Conservation (phyloP, 2,113 vertebrate genomes). For the Castor canadensis region DNA sequence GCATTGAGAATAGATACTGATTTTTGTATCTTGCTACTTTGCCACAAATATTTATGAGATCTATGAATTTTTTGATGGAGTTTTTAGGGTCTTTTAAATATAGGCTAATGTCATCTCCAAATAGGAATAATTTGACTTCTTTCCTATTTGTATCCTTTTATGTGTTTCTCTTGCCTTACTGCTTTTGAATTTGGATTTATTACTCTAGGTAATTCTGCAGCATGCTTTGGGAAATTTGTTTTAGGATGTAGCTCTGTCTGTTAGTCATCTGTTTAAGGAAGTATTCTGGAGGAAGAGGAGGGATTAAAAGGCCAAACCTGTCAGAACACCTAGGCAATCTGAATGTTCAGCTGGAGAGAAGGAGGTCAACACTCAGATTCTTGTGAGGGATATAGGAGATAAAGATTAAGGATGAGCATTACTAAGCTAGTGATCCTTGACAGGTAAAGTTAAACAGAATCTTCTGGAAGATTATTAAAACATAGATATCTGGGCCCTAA, state of each 20-base stretch:
- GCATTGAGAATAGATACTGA: too few species aligned
- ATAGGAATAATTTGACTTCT: too few species aligned
- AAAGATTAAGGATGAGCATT: background rate
- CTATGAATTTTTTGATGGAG: too few species aligned
- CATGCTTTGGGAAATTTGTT: background rate
- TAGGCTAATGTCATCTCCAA: too few species aligned
- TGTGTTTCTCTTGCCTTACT: too few species aligned
- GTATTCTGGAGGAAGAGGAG: background rate
- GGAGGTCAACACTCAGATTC: background rate
- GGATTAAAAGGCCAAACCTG: background rate
- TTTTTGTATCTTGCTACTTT: too few species aligned
- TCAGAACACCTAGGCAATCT: background rate
- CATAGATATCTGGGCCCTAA: background rate
- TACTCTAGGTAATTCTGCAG: background rate
- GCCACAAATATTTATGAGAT: too few species aligned
- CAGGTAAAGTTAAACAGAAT: background rate
- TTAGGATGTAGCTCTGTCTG: background rate
- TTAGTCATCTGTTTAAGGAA: slow-evolving; percentile 27
- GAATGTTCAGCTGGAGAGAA: background rate
- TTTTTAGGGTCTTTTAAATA: too few species aligned
- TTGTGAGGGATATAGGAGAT: background rate
- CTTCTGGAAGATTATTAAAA: background rate
- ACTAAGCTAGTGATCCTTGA: background rate
- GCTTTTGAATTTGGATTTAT: slow-evolving; percentile 25
- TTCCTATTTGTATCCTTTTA: too few species aligned